Conservation (phyloP, 2,888 invertebrate species). For the Philopedon plagiatum region DNA sequence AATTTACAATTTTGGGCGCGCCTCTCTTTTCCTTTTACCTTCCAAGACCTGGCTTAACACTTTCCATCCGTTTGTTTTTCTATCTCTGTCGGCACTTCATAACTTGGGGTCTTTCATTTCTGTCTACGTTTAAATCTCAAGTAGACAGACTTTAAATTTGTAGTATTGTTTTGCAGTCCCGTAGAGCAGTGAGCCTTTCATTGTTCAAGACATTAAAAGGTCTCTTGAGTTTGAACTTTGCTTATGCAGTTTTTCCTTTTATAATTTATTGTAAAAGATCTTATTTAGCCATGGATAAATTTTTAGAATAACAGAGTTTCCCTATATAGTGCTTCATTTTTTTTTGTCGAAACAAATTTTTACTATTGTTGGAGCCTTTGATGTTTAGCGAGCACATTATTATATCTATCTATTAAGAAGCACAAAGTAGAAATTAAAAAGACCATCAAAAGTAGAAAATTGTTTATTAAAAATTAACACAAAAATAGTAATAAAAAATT, state of each 20-base stretch:
- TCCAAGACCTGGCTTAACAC: slow-evolving; percentile 15
- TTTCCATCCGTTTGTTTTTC: not conserved
- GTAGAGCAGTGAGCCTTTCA: not conserved
- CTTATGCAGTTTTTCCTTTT: not conserved
- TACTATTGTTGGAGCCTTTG: no score
- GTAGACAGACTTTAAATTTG: slow-evolving; percentile 6
- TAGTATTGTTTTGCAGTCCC: slow-evolving; percentile 13
- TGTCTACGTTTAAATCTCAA: not conserved
- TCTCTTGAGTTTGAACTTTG: slow-evolving; percentile 6
- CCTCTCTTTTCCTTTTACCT: slow-evolving; percentile 13
- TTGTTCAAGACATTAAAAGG: not conserved
- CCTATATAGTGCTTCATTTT: no score
- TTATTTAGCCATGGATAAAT: not conserved
- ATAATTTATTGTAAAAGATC: not conserved
- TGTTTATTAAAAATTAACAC: no score
- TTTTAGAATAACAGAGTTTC: no score
- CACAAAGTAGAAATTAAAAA: no score
- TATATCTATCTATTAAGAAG: no score
- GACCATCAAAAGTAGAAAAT: no score
- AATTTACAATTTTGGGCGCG: slow-evolving; percentile 13
- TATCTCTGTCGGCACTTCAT: not conserved
- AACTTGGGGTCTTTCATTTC: not conserved
- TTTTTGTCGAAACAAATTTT: no score
- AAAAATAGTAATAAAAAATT: no score
- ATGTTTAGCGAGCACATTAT: no score